Base-by-base conservation (phyloP, 92 coral and sea anemone genomes). In the Montipora capitata region DNA sequence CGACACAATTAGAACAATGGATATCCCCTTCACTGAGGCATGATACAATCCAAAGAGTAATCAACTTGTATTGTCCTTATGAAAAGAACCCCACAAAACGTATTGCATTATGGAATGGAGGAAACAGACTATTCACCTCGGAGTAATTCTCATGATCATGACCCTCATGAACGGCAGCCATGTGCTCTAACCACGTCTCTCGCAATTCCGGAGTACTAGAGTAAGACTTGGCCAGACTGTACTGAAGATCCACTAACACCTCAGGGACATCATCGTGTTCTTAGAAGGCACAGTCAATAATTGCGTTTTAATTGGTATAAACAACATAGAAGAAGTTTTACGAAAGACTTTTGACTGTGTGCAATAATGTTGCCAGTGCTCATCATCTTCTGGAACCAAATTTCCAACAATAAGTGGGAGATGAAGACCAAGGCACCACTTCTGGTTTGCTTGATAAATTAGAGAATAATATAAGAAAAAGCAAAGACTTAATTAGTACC, bases 181-280 rank as follows among this genome's bases (percentile, higher is more conserved):
- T 97, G 89, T 96, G 96, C 62, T 97, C 98, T 41, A 97, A 95
- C 99, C 99, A 97, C 54, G 99, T 95, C 85, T 95, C 98, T 49
- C 99, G 72, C 78, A 97, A 90, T 49, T 97, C 99, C 5, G 99
- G 99, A 0, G 99, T 97, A 61, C 99, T 94, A 39, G 99, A 97
- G 90, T 97, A 97, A 66, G 99, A 97, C 87, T 97, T 97, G 80
- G 99, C 99, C 71, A 97, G 86, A 87, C 99, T 97, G 92, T 96
- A 97, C 91, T 97, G 99, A 40, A 97, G 96, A 76, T 97, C 99
- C 80, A 95, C 92, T 40, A 97, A 58, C 90, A 97, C 93, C 84
- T 97, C 99, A 40, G 98, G 96, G 44, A 95, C 91, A 82, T 95
- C 99, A 78, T 96, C 98, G 45, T 97, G 93, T 49, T 97, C 98